phyloP scores from a whole-genome alignment of 1,140 invertebrate genomes.

The Procambarus virginalis region DNA sequence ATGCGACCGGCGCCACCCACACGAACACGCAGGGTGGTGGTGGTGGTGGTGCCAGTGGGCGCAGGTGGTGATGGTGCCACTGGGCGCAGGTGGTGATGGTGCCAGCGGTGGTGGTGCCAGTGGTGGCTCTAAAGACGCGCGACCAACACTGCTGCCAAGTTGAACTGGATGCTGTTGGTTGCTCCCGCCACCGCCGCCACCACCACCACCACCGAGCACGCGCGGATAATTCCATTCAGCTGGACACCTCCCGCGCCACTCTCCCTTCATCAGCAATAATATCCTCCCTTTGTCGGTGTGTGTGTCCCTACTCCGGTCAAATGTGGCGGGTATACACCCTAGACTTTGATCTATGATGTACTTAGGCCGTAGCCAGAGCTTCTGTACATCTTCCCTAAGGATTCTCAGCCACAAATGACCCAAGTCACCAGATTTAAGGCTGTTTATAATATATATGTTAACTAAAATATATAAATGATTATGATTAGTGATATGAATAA shows the following conservation, averaged over 20 bases:
- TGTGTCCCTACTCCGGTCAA: not conserved
- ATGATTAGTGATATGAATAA: no score
- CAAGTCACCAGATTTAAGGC: no score
- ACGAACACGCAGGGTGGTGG: not conserved
- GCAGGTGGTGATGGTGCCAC: no score
- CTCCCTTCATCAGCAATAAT: not conserved
- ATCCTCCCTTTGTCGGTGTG: not conserved
- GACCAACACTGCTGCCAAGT: not conserved
- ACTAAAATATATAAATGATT: no score
- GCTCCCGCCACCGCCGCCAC: not conserved
- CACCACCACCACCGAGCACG: not conserved
- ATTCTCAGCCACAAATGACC: no score
- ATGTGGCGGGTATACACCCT: not conserved
- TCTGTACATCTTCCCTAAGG: no score
- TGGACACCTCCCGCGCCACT: slow-evolving; percentile 1
- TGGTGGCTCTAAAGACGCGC: not conserved
- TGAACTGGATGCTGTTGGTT: not conserved
- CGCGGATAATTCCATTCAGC: not conserved
- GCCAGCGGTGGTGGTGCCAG: not conserved
- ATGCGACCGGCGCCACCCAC: not conserved
- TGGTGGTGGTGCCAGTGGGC: no score
- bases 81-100: no score
- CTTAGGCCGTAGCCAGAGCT: not conserved
- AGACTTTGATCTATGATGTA: not conserved
- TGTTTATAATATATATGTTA: no score